Evolutionary conservation across 2,797 vertebrate genomes (phyloP), one percentile per base, ranked within the genome.

Genomic region (Garrulus glandarius): DNA sequence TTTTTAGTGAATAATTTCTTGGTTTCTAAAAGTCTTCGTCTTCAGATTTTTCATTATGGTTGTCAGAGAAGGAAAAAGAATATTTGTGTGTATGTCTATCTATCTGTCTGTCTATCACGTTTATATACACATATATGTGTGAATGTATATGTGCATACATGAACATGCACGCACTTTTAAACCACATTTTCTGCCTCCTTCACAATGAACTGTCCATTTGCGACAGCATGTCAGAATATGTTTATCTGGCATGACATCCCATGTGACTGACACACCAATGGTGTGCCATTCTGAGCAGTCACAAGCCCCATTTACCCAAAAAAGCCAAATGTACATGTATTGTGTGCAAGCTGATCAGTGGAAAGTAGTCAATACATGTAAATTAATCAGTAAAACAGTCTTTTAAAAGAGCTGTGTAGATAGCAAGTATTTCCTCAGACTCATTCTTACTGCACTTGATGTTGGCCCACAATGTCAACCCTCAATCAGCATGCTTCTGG

Each of bases 311-410:
- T 68, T 91, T 36, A 43, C 12, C 11, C 32, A 75, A 63, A 78
- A 85, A 83, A 83, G 27, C 17, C 27, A 78, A 75, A 60, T 13
- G 9, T 29, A 9, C 7, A 2, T 22, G 3, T 21, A 29, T 19
- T 65, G 21, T 34, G 14, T 9, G 2, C 11, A 55, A 52, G 9
- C 0, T 43, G 41, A 30, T 52, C 3, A 1, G 27, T 39, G 29
- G 30, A 72, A 95, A 86, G 39, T 34, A 63, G 20, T 30, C n/a
- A 55, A 36, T 19, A 21, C 5, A 22, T 41, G 4, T 10, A 46
- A 79, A 26, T 21, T 27, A 30, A 55, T 44, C 8, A 24, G 32
- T 24, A 50, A 56, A 52, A 37, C 4, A 18, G 10, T 4, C 20
- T 69, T 59, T 59, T 26, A 9, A 75, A 59, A 67, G 29, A 65